Evolutionary conservation across 2,113 vertebrate species (phyloP).

Genomic region (Suncus etruscus): DNA sequence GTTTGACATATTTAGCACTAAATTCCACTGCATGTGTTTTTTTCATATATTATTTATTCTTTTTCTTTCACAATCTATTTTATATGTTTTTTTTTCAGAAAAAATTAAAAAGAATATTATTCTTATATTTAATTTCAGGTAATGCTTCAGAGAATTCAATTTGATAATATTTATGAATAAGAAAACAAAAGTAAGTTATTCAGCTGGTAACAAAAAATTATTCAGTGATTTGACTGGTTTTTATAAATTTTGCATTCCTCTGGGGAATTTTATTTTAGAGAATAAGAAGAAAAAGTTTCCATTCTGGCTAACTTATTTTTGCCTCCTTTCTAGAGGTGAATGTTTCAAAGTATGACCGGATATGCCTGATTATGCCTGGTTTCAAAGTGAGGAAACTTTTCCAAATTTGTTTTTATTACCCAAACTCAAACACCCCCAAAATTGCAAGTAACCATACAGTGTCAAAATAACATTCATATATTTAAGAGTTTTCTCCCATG

Average conservation of each 20-base stretch:
- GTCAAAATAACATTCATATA: background rate
- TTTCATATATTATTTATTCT: background rate
- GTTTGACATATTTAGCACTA: background rate
- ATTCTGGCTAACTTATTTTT: too few relatives aligned
- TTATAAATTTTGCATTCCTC: background rate
- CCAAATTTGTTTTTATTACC: background rate
- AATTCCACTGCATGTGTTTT: background rate
- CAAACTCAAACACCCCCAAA: background rate
- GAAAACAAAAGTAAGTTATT: constrained; percentile 13
- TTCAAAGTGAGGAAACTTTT: background rate
- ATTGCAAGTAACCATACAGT: background rate
- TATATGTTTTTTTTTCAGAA: background rate
- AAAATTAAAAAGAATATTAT: background rate
- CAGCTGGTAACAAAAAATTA: background rate
- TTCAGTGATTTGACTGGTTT: background rate
- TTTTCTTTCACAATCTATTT: too few relatives aligned
- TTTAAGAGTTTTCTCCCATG: background rate
- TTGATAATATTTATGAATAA: background rate
- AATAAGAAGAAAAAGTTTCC: background rate
- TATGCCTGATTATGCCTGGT: background rate
- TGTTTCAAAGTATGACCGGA: background rate
- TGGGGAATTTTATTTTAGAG: background rate
- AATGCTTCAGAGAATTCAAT: background rate
- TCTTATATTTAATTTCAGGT: background rate
- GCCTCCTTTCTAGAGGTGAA: background rate